These are phyloP conservation scores for Sminthopsis crassicaudata DNA, from an alignment of 2,113 vertebrate species.

Conservation along the genomic window DNA sequence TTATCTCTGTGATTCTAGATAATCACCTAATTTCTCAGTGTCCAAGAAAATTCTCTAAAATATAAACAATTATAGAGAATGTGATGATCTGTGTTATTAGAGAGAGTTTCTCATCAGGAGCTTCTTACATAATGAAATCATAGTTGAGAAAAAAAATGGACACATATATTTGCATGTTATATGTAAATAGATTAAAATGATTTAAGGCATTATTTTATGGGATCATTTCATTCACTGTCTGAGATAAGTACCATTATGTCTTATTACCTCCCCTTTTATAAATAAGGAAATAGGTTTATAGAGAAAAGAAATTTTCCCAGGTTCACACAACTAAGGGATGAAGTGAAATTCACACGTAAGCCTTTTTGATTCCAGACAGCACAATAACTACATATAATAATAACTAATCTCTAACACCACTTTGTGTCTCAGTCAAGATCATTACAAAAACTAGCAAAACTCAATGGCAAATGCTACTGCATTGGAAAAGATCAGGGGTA, in stretches of 20 bases:
- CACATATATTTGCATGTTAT: not conserved
- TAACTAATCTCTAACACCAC: not conserved
- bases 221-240: not conserved
- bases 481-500: not conserved
- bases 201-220: not conserved
- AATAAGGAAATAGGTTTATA: not conserved
- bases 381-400: not conserved
- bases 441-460: not conserved
- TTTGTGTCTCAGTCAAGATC: not conserved
- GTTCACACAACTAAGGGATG: not conserved
- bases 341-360: not conserved
- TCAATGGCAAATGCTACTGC: not conserved
- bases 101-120: not conserved
- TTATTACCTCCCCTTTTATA: not conserved
- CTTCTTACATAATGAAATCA: not conserved
- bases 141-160: not conserved
- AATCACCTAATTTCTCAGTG: not conserved
- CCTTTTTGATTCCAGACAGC: not conserved
- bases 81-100: not conserved
- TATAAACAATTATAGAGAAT: not conserved
- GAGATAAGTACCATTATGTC: not conserved
- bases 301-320: not conserved
- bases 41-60: not conserved
- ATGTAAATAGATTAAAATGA: not conserved
- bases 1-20: not conserved